Base-by-base conservation (phyloP, 2,888 invertebrate genomes). In the Leptinotarsa haldemani region DNA sequence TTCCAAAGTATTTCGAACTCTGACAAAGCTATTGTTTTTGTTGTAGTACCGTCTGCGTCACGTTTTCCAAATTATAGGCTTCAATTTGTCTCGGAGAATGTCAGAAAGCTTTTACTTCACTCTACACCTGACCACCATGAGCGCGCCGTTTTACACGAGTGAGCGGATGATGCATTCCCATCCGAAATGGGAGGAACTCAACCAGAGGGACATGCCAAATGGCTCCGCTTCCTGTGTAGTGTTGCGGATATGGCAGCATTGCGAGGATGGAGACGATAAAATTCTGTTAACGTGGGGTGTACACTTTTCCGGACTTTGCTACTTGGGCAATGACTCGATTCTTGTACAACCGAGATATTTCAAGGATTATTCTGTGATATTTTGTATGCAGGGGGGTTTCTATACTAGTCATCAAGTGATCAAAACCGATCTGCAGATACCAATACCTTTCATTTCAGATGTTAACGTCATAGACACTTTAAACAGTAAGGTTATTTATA, bases 341-440 rank as follows among this genome's bases (percentile, higher is more conserved):
- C 90, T 90, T 80, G 91, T 93, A 83, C 91, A 92, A 58, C 92
- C 93, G 3, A 90, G 90, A 71, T 90, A 92, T 81, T 92, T 95
- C 80, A 90, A 90, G 84, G 88, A 90, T 65, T 93, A 94, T 85
- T 92, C 94, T 63, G 88, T 96, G 81, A 92, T 97, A 81, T 95
- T 97, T 87, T 93, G 94, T 88, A 92, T 97, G 90, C 94, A 94
- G 77, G 96, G 95, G 52, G 96, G 96, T 4, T 95, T 92, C 83
- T 97, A 97, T 85, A 94, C 94, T 53, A 90, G 90, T 78, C 85
- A 88, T 20, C 87, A 88, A 80, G 89, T 88, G 77, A 85, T 89
- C 70, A 79, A 85, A 56, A 85, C 80, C 63, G 84, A 84, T 80
- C 84, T 85, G 71, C 75, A 80, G 46, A 84, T 82, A 74, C 81